Evolutionary conservation across 2,888 invertebrate genomes (phyloP).

Genomic region (Acanthosoma haemorrhoidale): DNA sequence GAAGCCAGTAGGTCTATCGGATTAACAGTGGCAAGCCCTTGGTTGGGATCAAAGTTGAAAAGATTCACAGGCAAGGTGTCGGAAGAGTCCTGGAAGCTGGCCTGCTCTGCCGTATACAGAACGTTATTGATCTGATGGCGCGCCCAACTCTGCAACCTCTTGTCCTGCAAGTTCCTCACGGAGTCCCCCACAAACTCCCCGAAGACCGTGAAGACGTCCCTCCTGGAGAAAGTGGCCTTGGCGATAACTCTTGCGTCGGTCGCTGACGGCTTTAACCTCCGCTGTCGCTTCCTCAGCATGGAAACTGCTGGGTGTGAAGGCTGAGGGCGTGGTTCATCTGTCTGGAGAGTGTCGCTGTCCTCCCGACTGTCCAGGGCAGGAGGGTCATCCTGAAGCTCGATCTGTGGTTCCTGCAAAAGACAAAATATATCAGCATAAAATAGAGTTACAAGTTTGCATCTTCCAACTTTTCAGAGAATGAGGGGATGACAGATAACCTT

Average conservation of each 20-base stretch:
- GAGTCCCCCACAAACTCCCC: background rate
- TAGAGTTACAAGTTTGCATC: too few species aligned
- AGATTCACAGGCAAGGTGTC: too few species aligned
- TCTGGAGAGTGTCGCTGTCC: background rate
- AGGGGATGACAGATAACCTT: too few species aligned
- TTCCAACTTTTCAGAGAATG: too few species aligned
- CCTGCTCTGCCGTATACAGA: background rate
- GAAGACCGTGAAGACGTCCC: background rate
- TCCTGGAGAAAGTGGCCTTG: too few species aligned
- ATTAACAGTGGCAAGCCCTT: too few species aligned
- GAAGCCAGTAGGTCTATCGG: too few species aligned
- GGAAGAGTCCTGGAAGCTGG: too few species aligned
- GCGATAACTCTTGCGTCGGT: background rate
- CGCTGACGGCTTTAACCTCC: background rate
- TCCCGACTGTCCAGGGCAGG: background rate
- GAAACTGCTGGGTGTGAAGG: background rate
- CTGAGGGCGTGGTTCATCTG: background rate
- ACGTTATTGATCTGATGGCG: background rate
- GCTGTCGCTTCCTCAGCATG: background rate
- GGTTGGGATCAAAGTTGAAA: too few species aligned
- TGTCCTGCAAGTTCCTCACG: background rate
- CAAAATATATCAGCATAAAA: too few species aligned
- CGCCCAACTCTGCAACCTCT: background rate
- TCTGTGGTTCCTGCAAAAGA: too few species aligned
- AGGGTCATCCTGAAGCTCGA: too few species aligned